A percentile compares a stretch with the other conserved stretches of the same genome.
Conservation (phyloP, 1,140 invertebrate species). For the Matsumurasca onukii region DNA sequence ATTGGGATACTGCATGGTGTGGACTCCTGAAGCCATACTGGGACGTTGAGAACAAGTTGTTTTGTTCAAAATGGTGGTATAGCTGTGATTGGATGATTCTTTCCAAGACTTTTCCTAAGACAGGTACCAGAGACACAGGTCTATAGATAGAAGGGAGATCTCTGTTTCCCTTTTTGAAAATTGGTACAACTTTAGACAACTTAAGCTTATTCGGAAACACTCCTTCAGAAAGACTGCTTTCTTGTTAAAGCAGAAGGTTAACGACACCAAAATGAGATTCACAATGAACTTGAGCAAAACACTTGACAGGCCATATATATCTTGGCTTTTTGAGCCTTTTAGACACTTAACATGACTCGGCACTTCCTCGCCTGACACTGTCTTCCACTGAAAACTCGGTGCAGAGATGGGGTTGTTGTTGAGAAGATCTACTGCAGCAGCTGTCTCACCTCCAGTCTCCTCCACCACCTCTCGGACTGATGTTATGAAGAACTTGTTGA, state of each 20-base stretch:
- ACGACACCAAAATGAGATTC: background rate
- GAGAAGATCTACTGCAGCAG: background rate
- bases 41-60: background rate
- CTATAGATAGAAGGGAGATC: background rate
- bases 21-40: too few species aligned
- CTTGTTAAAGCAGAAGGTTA: background rate
- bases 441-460: background rate
- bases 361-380: background rate
- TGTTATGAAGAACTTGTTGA: background rate
- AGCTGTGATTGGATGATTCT: background rate
- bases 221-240: background rate
- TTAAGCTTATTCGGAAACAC: too few species aligned
- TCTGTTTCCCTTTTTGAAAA: slow-evolving; percentile 2
- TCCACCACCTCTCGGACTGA: background rate
- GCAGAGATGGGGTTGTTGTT: background rate
- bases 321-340: slow-evolving; percentile 3
- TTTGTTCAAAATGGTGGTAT: background rate
- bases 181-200: too few species aligned
- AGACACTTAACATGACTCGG: background rate
- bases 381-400: background rate
- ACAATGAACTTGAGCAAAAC: background rate
- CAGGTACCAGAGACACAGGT: slow-evolving; percentile 1
- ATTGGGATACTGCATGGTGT: too few species aligned
- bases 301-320: slow-evolving; percentile 12
- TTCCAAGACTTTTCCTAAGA: background rate